Evolutionary conservation across 2,888 invertebrate species (phyloP).

Genomic region (Acheta domesticus): DNA sequence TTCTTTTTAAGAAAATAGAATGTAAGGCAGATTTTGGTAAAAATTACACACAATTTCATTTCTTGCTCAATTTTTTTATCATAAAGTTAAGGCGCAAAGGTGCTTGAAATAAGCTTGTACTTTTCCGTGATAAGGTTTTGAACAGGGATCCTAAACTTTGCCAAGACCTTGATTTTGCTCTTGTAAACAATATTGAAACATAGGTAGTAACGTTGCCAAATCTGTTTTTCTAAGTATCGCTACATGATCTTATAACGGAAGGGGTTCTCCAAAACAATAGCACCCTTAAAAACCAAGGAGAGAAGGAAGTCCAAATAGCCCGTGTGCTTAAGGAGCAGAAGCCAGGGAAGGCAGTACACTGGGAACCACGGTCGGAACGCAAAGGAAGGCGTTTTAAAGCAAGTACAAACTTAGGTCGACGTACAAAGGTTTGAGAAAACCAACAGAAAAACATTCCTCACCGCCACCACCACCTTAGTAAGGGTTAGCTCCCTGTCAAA

Average conservation of each 20-base stretch:
- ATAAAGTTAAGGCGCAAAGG: slow-evolving; percentile 70
- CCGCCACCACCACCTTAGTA: slow-evolving; percentile 37
- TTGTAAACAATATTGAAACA: slow-evolving; percentile 27
- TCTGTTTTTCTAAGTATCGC: slow-evolving; percentile 32
- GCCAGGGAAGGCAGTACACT: slow-evolving; percentile 19
- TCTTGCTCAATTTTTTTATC: slow-evolving; percentile 48
- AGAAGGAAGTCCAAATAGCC: slow-evolving; percentile 36
- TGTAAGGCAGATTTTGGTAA: slow-evolving; percentile 65
- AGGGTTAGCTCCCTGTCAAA: slow-evolving; percentile 38
- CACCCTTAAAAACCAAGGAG: slow-evolving; percentile 36
- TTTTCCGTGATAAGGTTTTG: slow-evolving; percentile 52
- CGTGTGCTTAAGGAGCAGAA: slow-evolving; percentile 33
- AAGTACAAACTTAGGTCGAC: not conserved
- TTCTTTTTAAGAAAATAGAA: slow-evolving; percentile 57
- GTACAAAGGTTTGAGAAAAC: slow-evolving; percentile 26
- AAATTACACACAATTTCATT: slow-evolving; percentile 55
- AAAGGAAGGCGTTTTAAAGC: not conserved
- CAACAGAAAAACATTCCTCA: slow-evolving; percentile 39
- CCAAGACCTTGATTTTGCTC: slow-evolving; percentile 42
- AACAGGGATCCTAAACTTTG: slow-evolving; percentile 57
- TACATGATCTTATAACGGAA: slow-evolving; percentile 26
- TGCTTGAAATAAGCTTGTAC: slow-evolving; percentile 70
- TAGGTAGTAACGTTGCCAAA: slow-evolving; percentile 31
- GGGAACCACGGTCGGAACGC: not conserved
- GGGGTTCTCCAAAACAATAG: slow-evolving; percentile 35